phyloP scores from a whole-genome alignment of 2,113 vertebrate species.

The Plecotus auritus region DNA sequence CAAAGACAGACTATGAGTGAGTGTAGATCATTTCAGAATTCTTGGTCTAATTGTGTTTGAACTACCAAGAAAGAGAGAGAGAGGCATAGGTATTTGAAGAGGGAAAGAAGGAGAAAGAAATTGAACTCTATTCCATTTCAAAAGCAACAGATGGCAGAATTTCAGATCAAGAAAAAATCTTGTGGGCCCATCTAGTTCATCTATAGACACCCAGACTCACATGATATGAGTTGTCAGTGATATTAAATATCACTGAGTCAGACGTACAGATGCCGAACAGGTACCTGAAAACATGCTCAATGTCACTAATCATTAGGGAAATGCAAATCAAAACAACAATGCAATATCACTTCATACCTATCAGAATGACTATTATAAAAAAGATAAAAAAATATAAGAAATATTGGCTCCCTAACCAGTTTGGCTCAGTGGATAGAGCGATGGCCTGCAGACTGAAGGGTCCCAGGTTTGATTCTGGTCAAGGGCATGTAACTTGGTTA shows the following conservation, averaged over 20 bases:
- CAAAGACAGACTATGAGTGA: neutral
- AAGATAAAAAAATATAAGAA: neutral
- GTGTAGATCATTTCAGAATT: neutral
- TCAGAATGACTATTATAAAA: neutral
- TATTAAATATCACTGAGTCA: neutral
- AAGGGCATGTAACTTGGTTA: too few species aligned
- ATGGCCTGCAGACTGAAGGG: too few species aligned
- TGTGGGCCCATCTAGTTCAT: neutral
- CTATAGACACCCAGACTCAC: neutral
- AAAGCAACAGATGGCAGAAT: neutral
- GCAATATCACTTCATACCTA: neutral
- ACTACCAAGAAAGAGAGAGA: neutral
- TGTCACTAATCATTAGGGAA: neutral
- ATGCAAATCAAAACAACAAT: neutral
- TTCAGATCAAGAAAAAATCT: neutral
- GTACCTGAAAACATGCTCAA: neutral
- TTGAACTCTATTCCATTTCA: neutral
- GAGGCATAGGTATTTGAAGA: neutral
- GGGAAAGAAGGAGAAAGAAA: neutral
- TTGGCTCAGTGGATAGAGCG: too few species aligned
- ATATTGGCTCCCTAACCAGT: neutral
- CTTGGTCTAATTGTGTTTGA: slow-evolving; percentile 12
- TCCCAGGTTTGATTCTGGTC: too few species aligned
- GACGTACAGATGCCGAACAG: neutral
- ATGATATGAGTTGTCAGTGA: neutral